A percentile compares a stretch with the other conserved stretches of the same genome.
These are phyloP conservation scores for Bombus huntii DNA, from an alignment of 1,140 invertebrate species.

Conservation along the genomic window DNA sequence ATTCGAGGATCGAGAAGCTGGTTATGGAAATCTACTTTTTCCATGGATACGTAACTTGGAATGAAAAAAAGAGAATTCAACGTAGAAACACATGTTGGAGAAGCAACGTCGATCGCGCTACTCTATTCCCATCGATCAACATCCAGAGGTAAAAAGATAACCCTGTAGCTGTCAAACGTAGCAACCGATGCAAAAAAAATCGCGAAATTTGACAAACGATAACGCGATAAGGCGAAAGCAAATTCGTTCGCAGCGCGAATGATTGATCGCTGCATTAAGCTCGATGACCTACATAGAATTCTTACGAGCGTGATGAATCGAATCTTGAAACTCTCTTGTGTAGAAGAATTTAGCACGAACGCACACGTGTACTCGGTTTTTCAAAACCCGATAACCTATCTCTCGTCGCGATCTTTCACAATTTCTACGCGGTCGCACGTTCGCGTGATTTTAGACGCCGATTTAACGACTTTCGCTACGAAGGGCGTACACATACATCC, in stretches of 20 bases:
- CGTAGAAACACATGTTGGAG: not conserved
- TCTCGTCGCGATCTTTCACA: not conserved
- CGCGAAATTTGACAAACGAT: slow-evolving; percentile 35
- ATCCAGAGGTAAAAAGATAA: slow-evolving; percentile 6
- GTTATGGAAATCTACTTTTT: too few relatives aligned
- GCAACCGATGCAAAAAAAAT: not conserved
- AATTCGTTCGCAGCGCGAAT: slow-evolving; percentile 9
- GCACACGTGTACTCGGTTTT: not conserved
- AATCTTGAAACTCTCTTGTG: not conserved
- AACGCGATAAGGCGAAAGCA: slow-evolving; percentile 12
- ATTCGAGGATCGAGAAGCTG: too few relatives aligned
- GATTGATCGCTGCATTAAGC: slow-evolving; percentile 45
- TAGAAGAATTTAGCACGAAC: not conserved
- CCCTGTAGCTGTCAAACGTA: not conserved
- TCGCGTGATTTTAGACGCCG: not conserved
- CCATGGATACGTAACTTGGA: too few relatives aligned
- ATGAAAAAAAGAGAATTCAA: not conserved
- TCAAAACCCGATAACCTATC: not conserved
- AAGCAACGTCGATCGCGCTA: not conserved
- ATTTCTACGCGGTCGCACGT: not conserved
- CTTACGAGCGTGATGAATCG: slow-evolving; percentile 1
- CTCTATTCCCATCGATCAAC: slow-evolving; percentile 14
- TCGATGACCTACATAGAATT: not conserved
- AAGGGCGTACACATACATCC: too few relatives aligned
- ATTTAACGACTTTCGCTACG: too few relatives aligned